Evolutionary conservation across 1,140 invertebrate species (phyloP), one percentile per base, ranked within the genome.

Genomic region (Procambarus virginalis): DNA sequence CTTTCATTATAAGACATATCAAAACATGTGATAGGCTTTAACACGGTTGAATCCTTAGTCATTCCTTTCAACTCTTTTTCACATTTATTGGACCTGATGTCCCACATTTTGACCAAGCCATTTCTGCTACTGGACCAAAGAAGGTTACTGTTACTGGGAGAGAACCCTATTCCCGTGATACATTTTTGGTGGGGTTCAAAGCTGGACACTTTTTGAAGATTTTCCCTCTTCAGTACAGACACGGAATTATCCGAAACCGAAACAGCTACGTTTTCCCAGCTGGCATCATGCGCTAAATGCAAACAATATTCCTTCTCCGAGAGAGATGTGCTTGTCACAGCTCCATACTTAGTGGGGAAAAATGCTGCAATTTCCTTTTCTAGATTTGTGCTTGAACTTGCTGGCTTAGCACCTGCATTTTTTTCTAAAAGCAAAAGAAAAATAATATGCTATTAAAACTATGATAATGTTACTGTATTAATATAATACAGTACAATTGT

Each of bases 1-100:
- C 95, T 95, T 80, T 96, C 96, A 92, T 96, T 95, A 51, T 95
- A 95, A 78, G 96, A 97, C 1, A 97, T 93, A 93, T 98, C 97
- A 94, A 98, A 97, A 92, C 96, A 96, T 20, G 95, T 95, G 55
- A 97, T 93, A 58, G 95, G 94, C 93, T 96, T 96, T 4, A 93
- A 91, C 89, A 94, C 94, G 6, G 93, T 92, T 70, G 55, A 87
- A 49, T 58, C 45, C 60, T 70, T 64, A 70, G 34, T 85, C 14
- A 45, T 90, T 34, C 34, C 10, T 58, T 51, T 5, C 45, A 86
- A 81, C 46, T 48, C 91, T 91, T 92, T 92, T 92, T 82, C 92
- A 81, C 84, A 77, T 12, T 49, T 45, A 79, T 94, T 93, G 12
- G 94, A 93, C 93, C 96, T 93, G n/a, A 95, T 94, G 93, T 97